Evolutionary conservation across 2,797 vertebrate species (phyloP), one percentile per base, ranked within the genome.

Genomic region (Thunnus albacares): DNA sequence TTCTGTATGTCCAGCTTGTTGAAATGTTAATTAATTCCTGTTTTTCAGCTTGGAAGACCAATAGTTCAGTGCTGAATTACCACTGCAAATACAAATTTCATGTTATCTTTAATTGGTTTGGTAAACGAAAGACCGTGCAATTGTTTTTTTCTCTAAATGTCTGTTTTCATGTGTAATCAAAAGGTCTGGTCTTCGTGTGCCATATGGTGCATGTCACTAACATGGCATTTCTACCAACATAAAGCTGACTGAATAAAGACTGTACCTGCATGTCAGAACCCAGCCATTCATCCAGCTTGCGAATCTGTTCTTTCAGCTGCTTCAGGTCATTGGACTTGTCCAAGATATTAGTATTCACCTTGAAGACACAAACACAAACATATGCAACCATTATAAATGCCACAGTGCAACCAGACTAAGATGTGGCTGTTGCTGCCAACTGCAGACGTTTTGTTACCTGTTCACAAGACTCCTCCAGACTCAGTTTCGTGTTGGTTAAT

Each of bases 381-480:
- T 55, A 38, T 38, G 10, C 28, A 63, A 55, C 8, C 26, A 28
- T 43, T 3, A 8, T 22, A 47, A 65, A 66, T 63, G 2, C 14
- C 2, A 13, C 3, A 5, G 0, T 26, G n/a, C 18, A 58, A 47
- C 47, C 28, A 55, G 18, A 20, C 5, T 33, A 24, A 69, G 9
- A 24, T 41, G 33, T 11, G 2, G 9, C 18, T 52, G 10, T 24
- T 47, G 11, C 3, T 53, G 51, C 2, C n/a, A 20, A 30, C 13
- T 47, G 24, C 2, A 63, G 72, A 6, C 10, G 6, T 65, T 30
- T n/a, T 18, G 8, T 65, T 74, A 99, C 98, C 95, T 99, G 98
- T 91, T 98, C 98, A 66, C 92, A 88, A 52, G 96, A 93, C 75
- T 98, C 97, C 59, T 98, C 96, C 85, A 97, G 89, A 63, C 93